These are phyloP conservation scores for Cossypha dichroa DNA, from an alignment of 2,797 vertebrate species.

Conservation along the genomic window DNA sequence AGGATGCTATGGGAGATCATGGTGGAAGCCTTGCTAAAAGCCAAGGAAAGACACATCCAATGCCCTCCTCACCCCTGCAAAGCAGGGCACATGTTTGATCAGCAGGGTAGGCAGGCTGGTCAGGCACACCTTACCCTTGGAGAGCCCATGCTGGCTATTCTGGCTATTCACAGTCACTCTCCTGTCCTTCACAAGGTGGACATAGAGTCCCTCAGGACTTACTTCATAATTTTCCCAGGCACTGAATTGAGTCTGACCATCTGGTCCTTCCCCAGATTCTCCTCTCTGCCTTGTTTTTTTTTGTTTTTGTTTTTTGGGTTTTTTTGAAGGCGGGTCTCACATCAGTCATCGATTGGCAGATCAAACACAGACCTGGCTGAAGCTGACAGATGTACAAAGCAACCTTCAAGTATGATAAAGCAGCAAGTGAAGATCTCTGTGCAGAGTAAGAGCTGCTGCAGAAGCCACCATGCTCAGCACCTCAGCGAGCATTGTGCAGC, in stretches of 20 bases:
- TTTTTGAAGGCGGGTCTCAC: neutral
- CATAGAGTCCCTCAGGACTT: neutral
- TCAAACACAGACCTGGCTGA: neutral
- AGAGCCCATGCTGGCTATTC: neutral
- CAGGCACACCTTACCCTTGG: neutral
- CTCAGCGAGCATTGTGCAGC: rapidly evolving
- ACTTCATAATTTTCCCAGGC: neutral
- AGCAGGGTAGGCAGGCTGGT: neutral
- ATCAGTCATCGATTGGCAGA: rapidly evolving
- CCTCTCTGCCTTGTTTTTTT: neutral
- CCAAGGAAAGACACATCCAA: neutral
- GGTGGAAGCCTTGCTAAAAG: neutral
- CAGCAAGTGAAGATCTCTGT: neutral
- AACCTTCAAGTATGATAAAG: neutral
- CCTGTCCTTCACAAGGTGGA: neutral
- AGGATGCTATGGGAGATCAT: neutral
- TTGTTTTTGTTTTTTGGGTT: neutral
- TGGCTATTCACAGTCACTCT: neutral
- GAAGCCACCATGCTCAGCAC: neutral
- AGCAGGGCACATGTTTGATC: neutral
- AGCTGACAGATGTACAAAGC: neutral
- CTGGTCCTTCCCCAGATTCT: neutral
- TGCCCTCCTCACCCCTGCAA: neutral
- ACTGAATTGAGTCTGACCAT: neutral
- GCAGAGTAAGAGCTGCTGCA: neutral